Base-by-base conservation (phyloP, 2,888 invertebrate species). In the Dioctria linearis region DNA sequence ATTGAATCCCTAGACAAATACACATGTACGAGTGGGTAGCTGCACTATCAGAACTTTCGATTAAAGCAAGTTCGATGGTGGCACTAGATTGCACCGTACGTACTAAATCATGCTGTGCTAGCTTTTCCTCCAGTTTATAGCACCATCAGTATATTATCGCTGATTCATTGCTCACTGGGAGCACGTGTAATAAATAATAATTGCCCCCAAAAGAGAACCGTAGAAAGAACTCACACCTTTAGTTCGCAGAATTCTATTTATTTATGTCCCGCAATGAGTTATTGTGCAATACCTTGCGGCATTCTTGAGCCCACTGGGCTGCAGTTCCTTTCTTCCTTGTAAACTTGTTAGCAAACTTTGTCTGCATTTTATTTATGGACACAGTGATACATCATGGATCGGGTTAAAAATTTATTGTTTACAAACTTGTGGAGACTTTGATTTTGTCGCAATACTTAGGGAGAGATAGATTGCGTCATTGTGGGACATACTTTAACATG, bases 171-270 rank as follows among this genome's bases (percentile, higher is more conserved):
- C 69, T 51, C 11, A 37, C 69, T 37, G 51, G 51, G 51, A 69
- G 69, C 54, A 51, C 69, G 69, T 69, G 51, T 51, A 69, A 69
- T 69, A 69, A 69, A 69, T 69, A 69, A 69, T 69, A 69, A 69
- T 69, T 37, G 13, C 51, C 39, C 67, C 39, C 25, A 39, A 37
- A 49, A 6, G 49, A 11, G 40, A 69, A 69, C 49, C 69, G 37
- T 39, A 69, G 51, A 51, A 67, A 37, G 49, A 37, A 37, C 51
- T 51, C 49, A 69, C 69, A 69, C 49, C 51, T 69, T n/a, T 3
- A 69, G 51, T 69, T 69, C 49, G 49, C 69, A 49, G 51, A 69
- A 51, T 51, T 49, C 40, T 43, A 51, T 39, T 69, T 51, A 69
- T 69, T 69, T 69, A 69, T 69, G 69, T 39, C 25, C 51, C 37